Evolutionary conservation across 2,113 vertebrate species (phyloP), one percentile per base, ranked within the genome.

Genomic region (Ictidomys tridecemlineatus): DNA sequence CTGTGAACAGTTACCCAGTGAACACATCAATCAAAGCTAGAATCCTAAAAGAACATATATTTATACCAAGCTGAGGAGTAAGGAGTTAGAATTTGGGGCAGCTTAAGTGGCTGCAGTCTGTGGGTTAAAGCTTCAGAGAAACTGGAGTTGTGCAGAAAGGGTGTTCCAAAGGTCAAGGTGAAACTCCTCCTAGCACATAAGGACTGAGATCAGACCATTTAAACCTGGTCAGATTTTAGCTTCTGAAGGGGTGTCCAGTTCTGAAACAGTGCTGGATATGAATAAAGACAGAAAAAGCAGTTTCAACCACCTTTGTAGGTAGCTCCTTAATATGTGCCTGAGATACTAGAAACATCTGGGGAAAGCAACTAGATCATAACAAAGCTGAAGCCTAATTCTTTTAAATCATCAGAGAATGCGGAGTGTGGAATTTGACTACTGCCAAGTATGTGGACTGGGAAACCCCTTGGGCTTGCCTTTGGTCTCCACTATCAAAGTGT

Each of bases 81-180:
- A 65, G 1, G 63, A 45, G 26, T 63, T 1, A 72, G 10, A 53
- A 0, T 53, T 37, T 34, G 18, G 26, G 8, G 16, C 0, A 24
- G 11, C 13, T n/a, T 12, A 65, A 16, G 1, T 26, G 32, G 4
- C 22, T 83, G 0, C 12, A 48, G 22, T 42, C 17, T 58, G 2
- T 32, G 37, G 22, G 26, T 4, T 13, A 14, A 83, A 48, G 14
- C 32, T 37, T 77, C 4, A 83, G 18, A 48, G 18, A 56, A 0
- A 14, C 6, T 24, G 16, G 5, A 37, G 4, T 18, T 80, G 0
- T 39, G 53, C 1, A 32, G 12, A 78, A 9, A 8, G 1, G 2
- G 6, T 34, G 11, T 1, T 37, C 5, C 16, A 12, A 0, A 37
- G 8, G 9, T 85, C 7, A 39, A 28, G 4, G 0, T 34, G 28